A percentile compares a stretch with the other conserved stretches of the same genome.
Evolutionary conservation across 2,888 invertebrate species (phyloP).

Genomic region (Holacanthella duospinosa): DNA sequence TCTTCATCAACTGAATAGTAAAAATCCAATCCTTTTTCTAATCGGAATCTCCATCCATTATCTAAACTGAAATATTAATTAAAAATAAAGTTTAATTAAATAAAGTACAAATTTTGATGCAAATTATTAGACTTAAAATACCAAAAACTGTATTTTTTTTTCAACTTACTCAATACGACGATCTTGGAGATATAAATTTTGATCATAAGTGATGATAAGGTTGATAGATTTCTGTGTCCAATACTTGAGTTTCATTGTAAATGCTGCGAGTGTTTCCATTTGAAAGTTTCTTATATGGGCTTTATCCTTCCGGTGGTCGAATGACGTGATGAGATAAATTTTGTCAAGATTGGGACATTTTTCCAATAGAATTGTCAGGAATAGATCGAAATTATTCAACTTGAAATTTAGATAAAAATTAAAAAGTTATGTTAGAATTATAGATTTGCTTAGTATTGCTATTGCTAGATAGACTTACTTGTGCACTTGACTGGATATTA

Average conservation of each 20-base stretch:
- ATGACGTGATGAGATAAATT: neutral
- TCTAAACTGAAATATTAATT: neutral
- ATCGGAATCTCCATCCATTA: neutral
- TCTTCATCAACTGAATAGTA: neutral
- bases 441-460: too few species aligned
- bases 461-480: neutral
- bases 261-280: slow-evolving; percentile 1
- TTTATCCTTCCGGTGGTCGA: neutral
- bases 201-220: neutral
- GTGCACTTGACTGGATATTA: neutral
- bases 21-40: neutral
- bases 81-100: too few species aligned
- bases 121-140: too few species aligned
- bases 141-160: too few species aligned
- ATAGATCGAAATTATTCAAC: neutral
- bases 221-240: neutral
- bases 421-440: too few species aligned
- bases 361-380: neutral
- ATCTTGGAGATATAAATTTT: neutral
- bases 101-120: too few species aligned
- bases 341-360: neutral
- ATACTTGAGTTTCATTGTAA: neutral
- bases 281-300: neutral
- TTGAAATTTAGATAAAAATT: too few species aligned
- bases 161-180: neutral